Base-by-base conservation (phyloP, 64 coral and sea anemone species). In the Montipora capricornis region DNA sequence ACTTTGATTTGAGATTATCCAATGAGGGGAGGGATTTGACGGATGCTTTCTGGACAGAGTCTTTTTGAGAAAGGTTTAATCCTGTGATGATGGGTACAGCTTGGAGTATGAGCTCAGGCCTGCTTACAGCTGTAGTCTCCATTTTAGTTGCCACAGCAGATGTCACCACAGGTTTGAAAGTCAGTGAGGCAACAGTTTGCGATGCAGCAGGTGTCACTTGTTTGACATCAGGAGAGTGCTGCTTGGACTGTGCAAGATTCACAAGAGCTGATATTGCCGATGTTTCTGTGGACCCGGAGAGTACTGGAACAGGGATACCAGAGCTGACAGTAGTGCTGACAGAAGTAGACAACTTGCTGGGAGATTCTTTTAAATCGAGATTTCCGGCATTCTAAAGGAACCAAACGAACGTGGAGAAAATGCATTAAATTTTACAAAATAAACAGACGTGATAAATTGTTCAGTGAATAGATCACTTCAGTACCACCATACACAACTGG, bases 1-100 rank as follows among this genome's bases (percentile, higher is more conserved):
- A 83, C 83, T 98, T 59, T 51, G 90, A 48, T 71, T 95, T 92
- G 16, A 57, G 81, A 47, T 55, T 90, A 44, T 95, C 88, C 69
- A 73, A 75, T 6, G 24, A 20, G 10, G 88, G 80, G 4, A 46
- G 73, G 3, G 12, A 53, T 79, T 95, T 95, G 13, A 70, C 58
- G 11, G 80, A 60, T 69, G 20, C 58, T 47, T 89, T 94, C 76
- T 59, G 53, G n/a, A 62, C 58, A 70, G 79, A 12, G 5, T 73
- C 59, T 55, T 89, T 71, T 55, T 86, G 75, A 58, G 58, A n/a
- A 78, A 76, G 26, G 48, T 78, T 76, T 86, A 83, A 61, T 48
- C 57, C 83, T 14, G 88, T 46, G 49, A 89, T 79, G 78, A 86
- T 47, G 44, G 83, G 57, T 3, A 76, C 70, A 17, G 47, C 68